These are phyloP conservation scores for Ptilodon capucinus DNA, from an alignment of 2,888 invertebrate genomes.

Conservation along the genomic window DNA sequence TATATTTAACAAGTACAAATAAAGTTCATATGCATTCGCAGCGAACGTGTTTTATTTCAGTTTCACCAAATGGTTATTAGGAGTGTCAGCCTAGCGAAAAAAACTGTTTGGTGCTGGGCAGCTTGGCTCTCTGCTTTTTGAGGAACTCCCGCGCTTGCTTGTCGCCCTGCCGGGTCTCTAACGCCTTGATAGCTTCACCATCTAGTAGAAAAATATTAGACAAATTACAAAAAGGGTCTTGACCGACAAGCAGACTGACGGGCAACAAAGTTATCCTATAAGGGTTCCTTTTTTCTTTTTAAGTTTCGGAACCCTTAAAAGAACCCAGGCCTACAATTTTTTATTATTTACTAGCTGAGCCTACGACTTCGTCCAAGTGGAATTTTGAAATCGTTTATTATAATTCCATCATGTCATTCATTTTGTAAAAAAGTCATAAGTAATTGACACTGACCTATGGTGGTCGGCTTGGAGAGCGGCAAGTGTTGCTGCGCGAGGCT, in stretches of 20 bases:
- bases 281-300: too few species aligned
- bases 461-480: conserved; percentile 86
- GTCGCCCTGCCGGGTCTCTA: conserved; percentile 93
- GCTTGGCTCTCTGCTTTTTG: conserved; percentile 88
- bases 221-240: background rate
- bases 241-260: too few species aligned
- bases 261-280: too few species aligned
- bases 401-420: too few species aligned
- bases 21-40: background rate
- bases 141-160: conserved; percentile 94
- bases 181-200: conserved; percentile 87
- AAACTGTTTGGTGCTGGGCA: conserved; percentile 67
- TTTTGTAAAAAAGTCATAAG: too few species aligned
- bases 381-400: too few species aligned
- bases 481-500: conserved; percentile 88
- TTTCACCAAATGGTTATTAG: background rate
- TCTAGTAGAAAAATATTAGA: conserved; percentile 61
- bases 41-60: background rate
- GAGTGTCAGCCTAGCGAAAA: conserved; percentile 66
- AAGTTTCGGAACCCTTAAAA: too few species aligned
- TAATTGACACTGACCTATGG: conserved; percentile 76
- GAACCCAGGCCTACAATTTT: too few species aligned
- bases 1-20: too few species aligned
- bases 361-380: too few species aligned
- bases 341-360: too few species aligned